Percentiles rank a stretch among this genome's conserved stretches.
Evolutionary conservation across 2,888 invertebrate genomes (phyloP).

Genomic region (Euclidia mi): DNA sequence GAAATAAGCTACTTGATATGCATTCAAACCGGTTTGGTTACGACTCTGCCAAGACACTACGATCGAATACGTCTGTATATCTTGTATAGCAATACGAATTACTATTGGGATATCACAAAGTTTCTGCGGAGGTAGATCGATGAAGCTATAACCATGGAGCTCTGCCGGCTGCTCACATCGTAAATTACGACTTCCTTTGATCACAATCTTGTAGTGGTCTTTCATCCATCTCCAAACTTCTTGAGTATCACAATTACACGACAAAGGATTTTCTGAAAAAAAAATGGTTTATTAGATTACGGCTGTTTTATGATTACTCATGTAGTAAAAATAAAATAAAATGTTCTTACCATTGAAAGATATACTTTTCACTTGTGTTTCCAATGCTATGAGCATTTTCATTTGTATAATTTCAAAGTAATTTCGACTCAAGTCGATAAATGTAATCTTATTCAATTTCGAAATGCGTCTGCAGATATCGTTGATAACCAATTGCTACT

Average conservation of each 20-base stretch:
- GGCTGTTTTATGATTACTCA: constrained; percentile 2
- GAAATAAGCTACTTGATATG: constrained; percentile 96
- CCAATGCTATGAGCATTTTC: constrained; percentile 94
- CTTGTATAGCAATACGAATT: constrained; percentile 95
- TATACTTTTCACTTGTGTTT: constrained; percentile 95
- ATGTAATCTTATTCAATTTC: constrained; percentile 93
- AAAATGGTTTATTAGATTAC: constrained; percentile 12
- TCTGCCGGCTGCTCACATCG: constrained; percentile 96
- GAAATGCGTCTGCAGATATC: constrained; percentile 94
- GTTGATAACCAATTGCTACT: constrained; percentile 95
- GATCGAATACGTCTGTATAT: constrained; percentile 96
- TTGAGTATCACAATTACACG: constrained; percentile 97
- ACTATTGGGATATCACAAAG: constrained; percentile 96
- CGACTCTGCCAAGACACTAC: constrained; percentile 97
- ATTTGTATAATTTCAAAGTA: constrained; percentile 95
- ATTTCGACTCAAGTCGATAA: constrained; percentile 95
- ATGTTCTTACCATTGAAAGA: constrained; percentile 93
- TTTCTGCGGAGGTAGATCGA: constrained; percentile 94
- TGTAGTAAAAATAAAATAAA: constrained; percentile 4
- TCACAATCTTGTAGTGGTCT: constrained; percentile 94
- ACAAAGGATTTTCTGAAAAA: constrained; percentile 95
- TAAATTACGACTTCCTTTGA: constrained; percentile 90
- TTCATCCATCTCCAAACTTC: constrained; percentile 98
- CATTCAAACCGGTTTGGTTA: constrained; percentile 95
- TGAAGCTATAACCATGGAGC: constrained; percentile 93